Base-by-base conservation (phyloP, 1,140 invertebrate species). In the Drosophila virilis region DNA sequence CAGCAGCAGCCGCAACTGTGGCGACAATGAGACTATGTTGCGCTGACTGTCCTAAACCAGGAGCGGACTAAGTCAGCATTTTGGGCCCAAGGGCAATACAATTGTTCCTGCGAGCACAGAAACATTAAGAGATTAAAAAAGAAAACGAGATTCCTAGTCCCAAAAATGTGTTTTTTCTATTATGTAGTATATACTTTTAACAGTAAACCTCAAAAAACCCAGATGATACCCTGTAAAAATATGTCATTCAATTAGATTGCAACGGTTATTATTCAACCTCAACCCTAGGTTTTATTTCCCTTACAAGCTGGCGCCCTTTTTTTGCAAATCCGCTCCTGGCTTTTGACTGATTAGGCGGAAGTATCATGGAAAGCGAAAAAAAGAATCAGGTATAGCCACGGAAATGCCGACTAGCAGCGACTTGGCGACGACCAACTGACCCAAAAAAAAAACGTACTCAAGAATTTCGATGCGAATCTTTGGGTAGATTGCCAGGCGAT, bases 351-450 rank as follows among this genome's bases (percentile, higher is more conserved):
- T 64, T 54, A 65, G 48, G 22, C 73, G 73, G 73, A 75, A 71
- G 68, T 75, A 54, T 38, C 60, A 52, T 72, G 52, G 73, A 60
- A 65, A 64, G 38, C 59, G 59, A 64, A 52, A 70, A 64, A 42
- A 38, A 33, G 10, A n/a, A 43, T 50, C 38, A 54, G 55, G 42
- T 42, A 33, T 43, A 40, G 50, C 58, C 15, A 38, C 42, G 46
- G 38, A 54, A 60, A 43, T 51, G 28, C 22, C 22, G 22, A 28
- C 22, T 28, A 28, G 22, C 22, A 28, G 45, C 73, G 54, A 62
- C 68, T 59, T 43, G 72, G 50, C 68, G 73, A 35, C 73, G 67
- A 59, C 73, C 68, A 75, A 75, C 58, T 75, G 73, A 75, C 73
- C 73, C 73, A 43, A 75, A 75, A 75, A 69, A 37, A 28, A 62